Conservation (phyloP, 2,888 invertebrate genomes). For the Drosophila subquinaria region DNA sequence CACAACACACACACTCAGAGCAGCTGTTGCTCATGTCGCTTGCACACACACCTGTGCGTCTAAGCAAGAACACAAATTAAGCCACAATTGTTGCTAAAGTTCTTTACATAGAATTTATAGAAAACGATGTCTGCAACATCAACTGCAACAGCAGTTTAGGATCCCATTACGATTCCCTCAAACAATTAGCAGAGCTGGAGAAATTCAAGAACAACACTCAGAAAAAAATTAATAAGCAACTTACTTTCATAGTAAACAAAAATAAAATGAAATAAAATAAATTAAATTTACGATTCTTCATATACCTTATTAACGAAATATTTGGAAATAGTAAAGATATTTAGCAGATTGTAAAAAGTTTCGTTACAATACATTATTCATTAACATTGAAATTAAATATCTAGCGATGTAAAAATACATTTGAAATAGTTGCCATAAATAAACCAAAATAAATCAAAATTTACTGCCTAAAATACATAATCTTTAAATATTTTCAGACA, state of each 20-base stretch:
- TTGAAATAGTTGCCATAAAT: no score
- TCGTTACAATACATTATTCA: no score
- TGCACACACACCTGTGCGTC: conserved; percentile 45
- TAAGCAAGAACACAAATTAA: conserved; percentile 26
- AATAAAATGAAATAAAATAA: not conserved
- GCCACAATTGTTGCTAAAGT: conserved; percentile 3
- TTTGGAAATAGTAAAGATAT: not conserved
- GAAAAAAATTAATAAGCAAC: not conserved
- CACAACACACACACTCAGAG: conserved; percentile 3
- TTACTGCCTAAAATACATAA: no score
- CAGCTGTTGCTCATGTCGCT: conserved; percentile 34
- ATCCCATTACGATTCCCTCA: conserved; percentile 10
- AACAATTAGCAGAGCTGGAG: not conserved
- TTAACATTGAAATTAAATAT: no score
- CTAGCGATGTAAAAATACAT: no score
- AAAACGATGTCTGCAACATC: conserved; percentile 1
- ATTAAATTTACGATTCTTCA: no score
- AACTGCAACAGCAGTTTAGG: not conserved
- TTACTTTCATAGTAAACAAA: not conserved
- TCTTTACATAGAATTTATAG: not conserved
- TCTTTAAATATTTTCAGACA: no score
- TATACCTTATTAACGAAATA: not conserved
- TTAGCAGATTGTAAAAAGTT: not conserved
- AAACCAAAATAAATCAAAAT: no score
- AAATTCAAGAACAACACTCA: not conserved